Evolutionary conservation across 2,797 vertebrate species (phyloP).

Genomic region (Chaetodon trifasciatus): DNA sequence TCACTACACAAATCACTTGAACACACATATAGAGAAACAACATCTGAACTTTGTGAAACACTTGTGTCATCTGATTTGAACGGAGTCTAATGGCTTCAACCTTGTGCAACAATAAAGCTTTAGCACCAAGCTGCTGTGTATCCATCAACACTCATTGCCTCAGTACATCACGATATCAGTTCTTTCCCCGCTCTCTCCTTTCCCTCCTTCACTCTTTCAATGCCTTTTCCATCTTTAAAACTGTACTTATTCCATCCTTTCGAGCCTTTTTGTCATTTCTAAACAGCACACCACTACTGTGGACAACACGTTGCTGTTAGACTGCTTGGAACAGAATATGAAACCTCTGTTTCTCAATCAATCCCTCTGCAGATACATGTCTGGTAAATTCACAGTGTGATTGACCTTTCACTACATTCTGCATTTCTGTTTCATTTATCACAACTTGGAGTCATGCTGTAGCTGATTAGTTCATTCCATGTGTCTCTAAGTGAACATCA

Average conservation of each 20-base stretch:
- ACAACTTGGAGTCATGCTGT: not conserved
- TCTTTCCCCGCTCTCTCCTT: not conserved
- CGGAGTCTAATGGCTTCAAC: not conserved
- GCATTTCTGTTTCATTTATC: not conserved
- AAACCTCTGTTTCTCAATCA: not conserved
- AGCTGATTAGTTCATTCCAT: not conserved
- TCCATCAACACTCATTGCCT: not conserved
- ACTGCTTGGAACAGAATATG: too few relatives aligned
- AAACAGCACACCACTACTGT: not conserved
- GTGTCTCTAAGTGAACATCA: not conserved
- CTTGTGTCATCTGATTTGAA: slow-evolving; percentile 3
- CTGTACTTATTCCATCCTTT: not conserved
- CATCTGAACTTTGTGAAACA: not conserved
- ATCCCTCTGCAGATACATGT: too few relatives aligned
- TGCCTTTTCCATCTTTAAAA: not conserved
- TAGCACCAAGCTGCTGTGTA: not conserved
- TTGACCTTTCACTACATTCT: not conserved
- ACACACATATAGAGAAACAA: slow-evolving; percentile 3
- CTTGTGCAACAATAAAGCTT: not conserved
- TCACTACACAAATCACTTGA: not conserved
- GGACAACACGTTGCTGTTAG: not conserved
- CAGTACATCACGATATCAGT: not conserved
- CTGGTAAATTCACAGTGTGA: not conserved
- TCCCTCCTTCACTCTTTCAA: not conserved
- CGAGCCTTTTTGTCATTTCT: not conserved